Base-by-base conservation (phyloP, 2,888 invertebrate genomes). In the Atherix ibis region DNA sequence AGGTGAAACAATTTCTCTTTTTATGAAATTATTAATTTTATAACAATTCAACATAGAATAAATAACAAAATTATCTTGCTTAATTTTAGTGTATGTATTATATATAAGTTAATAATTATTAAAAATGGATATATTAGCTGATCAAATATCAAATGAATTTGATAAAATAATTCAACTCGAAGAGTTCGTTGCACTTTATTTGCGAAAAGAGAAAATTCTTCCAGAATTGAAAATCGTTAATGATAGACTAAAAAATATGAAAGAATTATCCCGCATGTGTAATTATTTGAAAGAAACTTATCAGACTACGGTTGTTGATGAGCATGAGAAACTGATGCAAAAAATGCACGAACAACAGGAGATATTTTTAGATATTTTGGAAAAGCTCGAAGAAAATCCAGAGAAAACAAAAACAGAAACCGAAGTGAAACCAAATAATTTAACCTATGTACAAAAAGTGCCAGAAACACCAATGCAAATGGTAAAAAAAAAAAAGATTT, bases 301-400 rank as follows among this genome's bases (percentile, higher is more conserved):
- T 31, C 35, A 44, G 2, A 18, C 34, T 2, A 33, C 25, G 3
- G 28, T 41, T 5, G 37, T 41, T 29, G 29, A 40, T 26, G 42
- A 50, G 18, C 42, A 44, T 27, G 40, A 44, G 3, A 5, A 31
- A 9, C 22, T 48, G 16, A 46, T 47, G 41, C 37, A 38, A 2
- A 42, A 46, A 33, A 44, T 49, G 43, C 42, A 46, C 25, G 34
- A 31, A 13, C 48, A 48, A 16, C 50, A 51, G 32, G 30, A 41
- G 2, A 18, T 39, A 10, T 27, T 47, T 6, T 27, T 45, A 1
- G 30, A 42, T 10, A 12, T 42, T 14, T 27, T 45, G 3, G 32
- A 31, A 32, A 34, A 28, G 15, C n/a, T n/a, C n/a, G 12, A 33
- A 13, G 19, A 26, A 13, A 18, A 5, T 15, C 9, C 17, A 13